Conservation (phyloP, 2,113 vertebrate species). For the Rhadina sibilatrix region DNA sequence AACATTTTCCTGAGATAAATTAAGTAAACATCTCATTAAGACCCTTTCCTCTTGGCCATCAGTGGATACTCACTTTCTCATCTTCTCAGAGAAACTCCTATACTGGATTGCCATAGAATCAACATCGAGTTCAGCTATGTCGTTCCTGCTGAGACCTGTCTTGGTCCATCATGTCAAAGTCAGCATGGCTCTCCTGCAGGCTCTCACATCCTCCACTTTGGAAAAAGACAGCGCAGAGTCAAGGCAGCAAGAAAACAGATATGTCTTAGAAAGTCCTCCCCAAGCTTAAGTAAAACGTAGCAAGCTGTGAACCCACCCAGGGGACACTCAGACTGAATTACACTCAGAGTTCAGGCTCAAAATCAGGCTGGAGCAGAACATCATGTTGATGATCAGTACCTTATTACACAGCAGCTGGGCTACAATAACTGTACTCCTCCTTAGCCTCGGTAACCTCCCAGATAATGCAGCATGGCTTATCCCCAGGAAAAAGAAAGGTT, state of each 20-base stretch:
- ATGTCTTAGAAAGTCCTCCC: not conserved
- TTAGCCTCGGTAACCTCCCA: not conserved
- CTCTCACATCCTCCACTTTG: not conserved
- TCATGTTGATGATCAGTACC: not conserved
- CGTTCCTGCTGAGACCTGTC: not conserved
- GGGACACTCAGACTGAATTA: not conserved
- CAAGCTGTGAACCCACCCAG: not conserved
- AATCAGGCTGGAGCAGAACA: not conserved
- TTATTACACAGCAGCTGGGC: not conserved
- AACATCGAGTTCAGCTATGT: not conserved
- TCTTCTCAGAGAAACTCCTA: not conserved
- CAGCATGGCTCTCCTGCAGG: not conserved
- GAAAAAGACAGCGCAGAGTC: not conserved
- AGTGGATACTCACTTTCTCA: not conserved
- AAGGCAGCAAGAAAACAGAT: not conserved
- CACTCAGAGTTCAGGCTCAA: not conserved
- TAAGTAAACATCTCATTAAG: not conserved
- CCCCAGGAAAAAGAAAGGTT: not conserved
- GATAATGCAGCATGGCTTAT: not conserved
- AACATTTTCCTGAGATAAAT: not conserved
- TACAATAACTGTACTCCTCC: not conserved
- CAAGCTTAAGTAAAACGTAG: not conserved
- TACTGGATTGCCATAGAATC: not conserved
- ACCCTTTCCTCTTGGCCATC: not conserved
- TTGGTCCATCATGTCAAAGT: not conserved